Conservation (phyloP, 2,888 invertebrate genomes). For the Cosmorhoe ocellata region DNA sequence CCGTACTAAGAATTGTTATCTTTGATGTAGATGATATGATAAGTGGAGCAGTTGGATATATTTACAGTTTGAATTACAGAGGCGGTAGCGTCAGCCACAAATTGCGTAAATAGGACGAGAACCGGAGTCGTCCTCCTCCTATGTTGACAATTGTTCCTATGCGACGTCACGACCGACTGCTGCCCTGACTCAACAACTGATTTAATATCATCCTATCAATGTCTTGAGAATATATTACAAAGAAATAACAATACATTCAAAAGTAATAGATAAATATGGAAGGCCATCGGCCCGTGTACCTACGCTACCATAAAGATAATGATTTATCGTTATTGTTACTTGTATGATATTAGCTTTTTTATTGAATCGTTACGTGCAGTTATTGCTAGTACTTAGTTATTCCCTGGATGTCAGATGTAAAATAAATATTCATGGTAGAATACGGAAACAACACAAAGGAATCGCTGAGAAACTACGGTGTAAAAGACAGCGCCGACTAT, state of each 20-base stretch:
- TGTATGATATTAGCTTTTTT: conserved; percentile 13
- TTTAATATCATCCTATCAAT: conserved; percentile 49
- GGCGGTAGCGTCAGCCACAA: conserved; percentile 48
- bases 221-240: conserved; percentile 24
- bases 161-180: conserved; percentile 33
- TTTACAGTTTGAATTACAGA: conserved; percentile 54
- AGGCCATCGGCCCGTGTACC: conserved; percentile 26
- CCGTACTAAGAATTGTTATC: conserved; percentile 42
- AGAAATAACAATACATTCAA: conserved; percentile 25
- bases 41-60: conserved; percentile 46
- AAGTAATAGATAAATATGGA: conserved; percentile 25
- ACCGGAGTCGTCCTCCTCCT: conserved; percentile 43
- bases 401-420: conserved; percentile 7
- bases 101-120: conserved; percentile 61
- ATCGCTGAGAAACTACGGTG: conserved; percentile 6
- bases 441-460: conserved; percentile 15
- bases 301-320: conserved; percentile 30
- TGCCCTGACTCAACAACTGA: conserved; percentile 32
- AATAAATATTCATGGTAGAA: conserved; percentile 1
- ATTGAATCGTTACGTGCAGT: conserved; percentile 11
- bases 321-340: conserved; percentile 23
- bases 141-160: conserved; percentile 40
- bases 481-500: conserved; percentile 1
- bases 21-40: conserved; percentile 46
- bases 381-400: conserved; percentile 1